These are phyloP conservation scores for Dufourea novaeangliae DNA, from an alignment of 1,140 invertebrate genomes.

Conservation along the genomic window DNA sequence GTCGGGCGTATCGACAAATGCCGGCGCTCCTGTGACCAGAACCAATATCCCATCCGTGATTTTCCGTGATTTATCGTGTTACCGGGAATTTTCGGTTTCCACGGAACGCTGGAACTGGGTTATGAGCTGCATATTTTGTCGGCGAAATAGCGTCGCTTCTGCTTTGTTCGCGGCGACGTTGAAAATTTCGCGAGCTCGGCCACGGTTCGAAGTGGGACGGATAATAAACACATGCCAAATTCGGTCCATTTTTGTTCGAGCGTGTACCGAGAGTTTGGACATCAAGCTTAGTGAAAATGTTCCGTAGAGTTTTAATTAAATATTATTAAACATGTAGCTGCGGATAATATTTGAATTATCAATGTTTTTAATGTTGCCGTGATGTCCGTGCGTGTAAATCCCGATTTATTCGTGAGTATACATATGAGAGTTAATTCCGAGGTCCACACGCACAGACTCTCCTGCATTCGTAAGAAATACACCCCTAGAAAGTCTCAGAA, in stretches of 20 bases:
- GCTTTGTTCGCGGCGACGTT: neutral
- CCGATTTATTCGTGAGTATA: no score
- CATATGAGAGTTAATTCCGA: no score
- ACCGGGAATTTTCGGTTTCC: conserved; percentile 50
- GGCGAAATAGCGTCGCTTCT: neutral
- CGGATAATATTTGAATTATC: no score
- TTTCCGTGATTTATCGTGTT: conserved; percentile 51
- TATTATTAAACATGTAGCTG: no score
- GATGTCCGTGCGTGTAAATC: no score
- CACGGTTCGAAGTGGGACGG: neutral
- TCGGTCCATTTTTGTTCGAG: neutral
- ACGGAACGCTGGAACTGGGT: conserved; percentile 16
- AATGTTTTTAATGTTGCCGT: no score
- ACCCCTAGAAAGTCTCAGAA: no score
- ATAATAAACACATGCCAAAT: neutral
- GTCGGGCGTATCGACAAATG: conserved; percentile 50
- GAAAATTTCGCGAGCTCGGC: neutral
- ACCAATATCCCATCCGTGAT: conserved; percentile 52
- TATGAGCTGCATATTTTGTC: conserved; percentile 23
- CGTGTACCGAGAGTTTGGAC: neutral
- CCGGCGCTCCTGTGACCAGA: conserved; percentile 35
- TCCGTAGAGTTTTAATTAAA: neutral
- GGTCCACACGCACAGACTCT: no score
- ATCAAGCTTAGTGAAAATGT: neutral
- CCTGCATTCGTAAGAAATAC: no score